Conservation (phyloP, 1,140 invertebrate genomes). For the Himalopsyche phryganea region DNA sequence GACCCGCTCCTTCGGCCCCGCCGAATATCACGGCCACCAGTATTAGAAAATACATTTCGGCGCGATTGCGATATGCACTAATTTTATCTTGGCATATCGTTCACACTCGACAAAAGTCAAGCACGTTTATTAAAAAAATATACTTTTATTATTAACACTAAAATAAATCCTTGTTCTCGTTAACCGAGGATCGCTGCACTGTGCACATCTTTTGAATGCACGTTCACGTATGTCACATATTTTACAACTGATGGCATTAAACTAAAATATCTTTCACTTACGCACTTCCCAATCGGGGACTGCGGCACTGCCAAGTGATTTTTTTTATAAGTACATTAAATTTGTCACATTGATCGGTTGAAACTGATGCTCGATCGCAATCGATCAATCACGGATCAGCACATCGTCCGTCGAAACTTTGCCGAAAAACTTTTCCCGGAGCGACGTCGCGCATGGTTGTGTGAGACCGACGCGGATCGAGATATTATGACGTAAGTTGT, state of each 20-base stretch:
- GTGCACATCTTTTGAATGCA: too few species aligned
- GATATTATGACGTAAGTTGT: slow-evolving; percentile 17
- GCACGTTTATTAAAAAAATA: too few species aligned
- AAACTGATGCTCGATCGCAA: neutral
- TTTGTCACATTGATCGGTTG: neutral
- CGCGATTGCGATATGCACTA: neutral
- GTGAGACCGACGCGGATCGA: slow-evolving; percentile 1
- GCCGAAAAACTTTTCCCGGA: slow-evolving; percentile 6
- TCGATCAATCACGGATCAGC: too few species aligned
- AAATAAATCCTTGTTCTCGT: too few species aligned
- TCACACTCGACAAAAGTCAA: too few species aligned
- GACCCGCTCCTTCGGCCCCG: slow-evolving; percentile 39
- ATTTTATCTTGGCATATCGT: slow-evolving; percentile 9
- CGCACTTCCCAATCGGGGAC: too few species aligned
- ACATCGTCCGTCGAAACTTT: slow-evolving; percentile 8
- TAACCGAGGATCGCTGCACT: too few species aligned
- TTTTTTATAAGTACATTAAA: neutral
- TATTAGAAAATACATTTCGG: slow-evolving; percentile 32
- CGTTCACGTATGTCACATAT: too few species aligned
- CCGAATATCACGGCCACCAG: slow-evolving; percentile 42
- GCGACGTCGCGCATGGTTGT: slow-evolving; percentile 7
- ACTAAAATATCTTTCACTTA: too few species aligned
- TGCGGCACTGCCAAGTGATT: too few species aligned
- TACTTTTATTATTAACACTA: too few species aligned
- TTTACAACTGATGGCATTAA: too few species aligned